phyloP scores from a whole-genome alignment of 2,797 vertebrate species.

The Kryptopterus vitreolus region DNA sequence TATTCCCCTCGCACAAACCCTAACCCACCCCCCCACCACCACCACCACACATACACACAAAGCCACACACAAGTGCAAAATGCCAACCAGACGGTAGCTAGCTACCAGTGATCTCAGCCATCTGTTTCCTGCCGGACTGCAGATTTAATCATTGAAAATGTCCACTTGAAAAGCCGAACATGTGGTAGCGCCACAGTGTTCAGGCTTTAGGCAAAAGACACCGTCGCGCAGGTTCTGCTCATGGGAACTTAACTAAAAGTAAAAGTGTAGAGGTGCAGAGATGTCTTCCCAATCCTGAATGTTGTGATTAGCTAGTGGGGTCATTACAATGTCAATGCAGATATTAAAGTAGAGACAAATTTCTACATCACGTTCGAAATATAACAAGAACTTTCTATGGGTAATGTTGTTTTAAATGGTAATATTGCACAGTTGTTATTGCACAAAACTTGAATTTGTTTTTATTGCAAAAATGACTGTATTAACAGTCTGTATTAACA shows the following conservation, averaged over 20 bases:
- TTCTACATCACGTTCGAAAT: too few species aligned
- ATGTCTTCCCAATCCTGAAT: background rate
- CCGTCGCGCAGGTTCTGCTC: too few species aligned
- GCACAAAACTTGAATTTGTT: too few species aligned
- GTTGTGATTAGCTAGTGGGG: background rate
- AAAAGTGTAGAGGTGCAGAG: background rate
- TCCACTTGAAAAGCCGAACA: conserved; percentile 17
- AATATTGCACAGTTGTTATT: too few species aligned
- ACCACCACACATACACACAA: conserved; percentile 6
- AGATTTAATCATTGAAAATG: conserved; percentile 57
- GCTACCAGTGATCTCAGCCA: conserved; percentile 42
- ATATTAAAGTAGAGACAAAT: too few species aligned
- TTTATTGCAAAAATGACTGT: too few species aligned
- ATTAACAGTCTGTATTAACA: background rate
- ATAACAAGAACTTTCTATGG: too few species aligned
- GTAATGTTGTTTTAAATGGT: too few species aligned
- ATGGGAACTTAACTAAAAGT: background rate
- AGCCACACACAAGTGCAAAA: conserved; percentile 32
- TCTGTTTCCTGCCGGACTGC: conserved; percentile 52
- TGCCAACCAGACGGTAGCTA: conserved; percentile 33
- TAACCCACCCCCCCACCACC: background rate
- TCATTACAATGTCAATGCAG: background rate
- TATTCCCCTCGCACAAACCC: background rate
- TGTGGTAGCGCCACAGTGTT: background rate
- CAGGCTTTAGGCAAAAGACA: background rate